Conservation (phyloP, 37 sponge, comb jelly and placozoan species). For the Spongia lamella region DNA sequence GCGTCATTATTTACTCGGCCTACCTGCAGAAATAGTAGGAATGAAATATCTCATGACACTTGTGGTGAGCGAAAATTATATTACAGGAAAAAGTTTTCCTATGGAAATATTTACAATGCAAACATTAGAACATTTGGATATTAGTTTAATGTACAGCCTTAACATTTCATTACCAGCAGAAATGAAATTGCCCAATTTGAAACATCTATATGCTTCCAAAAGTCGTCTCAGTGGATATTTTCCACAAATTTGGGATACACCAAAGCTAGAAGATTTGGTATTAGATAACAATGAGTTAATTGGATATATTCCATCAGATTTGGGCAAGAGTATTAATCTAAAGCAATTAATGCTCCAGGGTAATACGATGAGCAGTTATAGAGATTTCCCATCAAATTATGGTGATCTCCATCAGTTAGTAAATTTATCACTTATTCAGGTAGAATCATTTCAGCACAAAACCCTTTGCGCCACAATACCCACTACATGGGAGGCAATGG, state of each 20-base stretch:
- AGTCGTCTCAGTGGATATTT: slow-evolving; percentile 54
- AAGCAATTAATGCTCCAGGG: slow-evolving; percentile 39
- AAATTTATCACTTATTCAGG: slow-evolving; percentile 57
- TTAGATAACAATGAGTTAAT: slow-evolving; percentile 40
- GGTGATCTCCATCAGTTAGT: slow-evolving; percentile 33
- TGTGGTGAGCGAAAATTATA: slow-evolving; percentile 44
- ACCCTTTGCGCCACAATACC: slow-evolving; percentile 34
- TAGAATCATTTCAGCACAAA: slow-evolving; percentile 7
- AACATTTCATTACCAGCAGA: slow-evolving; percentile 14
- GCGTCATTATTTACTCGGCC: neutral
- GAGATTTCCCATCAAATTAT: slow-evolving; percentile 38
- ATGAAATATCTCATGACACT: slow-evolving; percentile 52
- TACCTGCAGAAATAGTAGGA: slow-evolving; percentile 43
- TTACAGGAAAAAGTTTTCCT: slow-evolving; percentile 13
- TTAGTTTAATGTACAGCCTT: too few relatives aligned
- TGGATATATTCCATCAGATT: slow-evolving; percentile 35
- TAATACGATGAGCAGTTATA: slow-evolving; percentile 53
- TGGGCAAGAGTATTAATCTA: neutral
- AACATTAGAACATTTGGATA: too few relatives aligned
- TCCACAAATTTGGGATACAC: slow-evolving; percentile 51
- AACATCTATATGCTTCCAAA: slow-evolving; percentile 24
- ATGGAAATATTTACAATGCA: too few relatives aligned
- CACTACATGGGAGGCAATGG: slow-evolving; percentile 33
- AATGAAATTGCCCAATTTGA: slow-evolving; percentile 44
- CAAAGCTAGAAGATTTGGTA: slow-evolving; percentile 49